These are phyloP conservation scores for Pelosia muscerda DNA, from an alignment of 2,888 invertebrate species.

Conservation along the genomic window DNA sequence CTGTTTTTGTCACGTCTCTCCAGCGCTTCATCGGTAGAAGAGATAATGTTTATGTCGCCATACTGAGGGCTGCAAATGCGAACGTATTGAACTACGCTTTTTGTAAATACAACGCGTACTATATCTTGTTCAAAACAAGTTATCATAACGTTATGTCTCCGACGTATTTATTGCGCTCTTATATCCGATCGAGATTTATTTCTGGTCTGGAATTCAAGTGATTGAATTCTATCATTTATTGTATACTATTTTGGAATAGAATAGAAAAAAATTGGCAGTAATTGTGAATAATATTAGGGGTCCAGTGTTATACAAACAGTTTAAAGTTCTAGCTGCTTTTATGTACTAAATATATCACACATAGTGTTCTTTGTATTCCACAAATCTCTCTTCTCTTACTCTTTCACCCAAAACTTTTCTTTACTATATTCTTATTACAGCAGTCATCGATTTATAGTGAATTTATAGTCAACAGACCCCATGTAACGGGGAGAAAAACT, in stretches of 20 bases:
- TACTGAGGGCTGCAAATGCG: slow-evolving; percentile 22
- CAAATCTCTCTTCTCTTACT: no score
- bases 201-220: slow-evolving; percentile 31
- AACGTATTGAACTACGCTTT: slow-evolving; percentile 56
- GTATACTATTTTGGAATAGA: slow-evolving; percentile 21
- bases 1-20: no score
- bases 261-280: slow-evolving; percentile 23
- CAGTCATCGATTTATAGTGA: background rate
- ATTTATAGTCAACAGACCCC: background rate
- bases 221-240: slow-evolving; percentile 33
- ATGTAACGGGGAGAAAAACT: no score
- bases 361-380: no score
- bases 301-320: background rate
- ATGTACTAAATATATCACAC: background rate
- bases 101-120: slow-evolving; percentile 61
- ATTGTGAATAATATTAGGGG: slow-evolving; percentile 22
- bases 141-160: slow-evolving; percentile 29
- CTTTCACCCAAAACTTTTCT: no score
- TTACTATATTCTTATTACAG: background rate
- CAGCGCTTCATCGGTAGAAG: no score
- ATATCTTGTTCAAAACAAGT: slow-evolving; percentile 57
- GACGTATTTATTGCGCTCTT: slow-evolving; percentile 29
- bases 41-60: no score
- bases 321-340: background rate
- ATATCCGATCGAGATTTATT: slow-evolving; percentile 29